phyloP scores from a whole-genome alignment of 2,888 invertebrate genomes.

The Crepidodera aurea region DNA sequence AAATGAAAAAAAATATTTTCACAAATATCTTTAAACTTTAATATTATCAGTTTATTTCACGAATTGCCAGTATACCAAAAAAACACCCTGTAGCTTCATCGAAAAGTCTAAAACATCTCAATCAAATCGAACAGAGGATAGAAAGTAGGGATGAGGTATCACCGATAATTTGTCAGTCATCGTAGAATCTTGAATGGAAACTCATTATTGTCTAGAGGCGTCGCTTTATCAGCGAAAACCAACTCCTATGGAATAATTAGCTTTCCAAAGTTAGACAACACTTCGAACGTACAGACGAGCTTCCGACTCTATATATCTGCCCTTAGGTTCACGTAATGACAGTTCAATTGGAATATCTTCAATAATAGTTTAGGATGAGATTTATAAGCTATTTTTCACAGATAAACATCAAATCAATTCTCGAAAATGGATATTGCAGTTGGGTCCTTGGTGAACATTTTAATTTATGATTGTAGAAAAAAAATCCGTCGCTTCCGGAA shows the following conservation, averaged over 20 bases:
- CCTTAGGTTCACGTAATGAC: conserved; percentile 3
- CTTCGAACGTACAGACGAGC: conserved; percentile 6
- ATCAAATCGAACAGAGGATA: conserved; percentile 1
- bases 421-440: too few species aligned
- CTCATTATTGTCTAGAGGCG: conserved; percentile 28
- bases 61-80: too few species aligned
- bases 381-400: too few species aligned
- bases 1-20: too few species aligned
- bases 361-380: too few species aligned
- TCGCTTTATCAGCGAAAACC: conserved; percentile 20
- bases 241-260: conserved; percentile 28
- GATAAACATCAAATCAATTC: too few species aligned
- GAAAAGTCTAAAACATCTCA: not conserved
- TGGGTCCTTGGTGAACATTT: too few species aligned
- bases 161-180: conserved; percentile 25
- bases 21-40: too few species aligned
- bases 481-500: too few species aligned
- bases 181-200: conserved; percentile 16
- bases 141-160: conserved; percentile 11
- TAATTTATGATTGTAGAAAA: too few species aligned
- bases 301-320: not conserved
- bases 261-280: conserved; percentile 18
- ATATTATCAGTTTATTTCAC: too few species aligned
- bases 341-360: not conserved
- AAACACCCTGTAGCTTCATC: not conserved